These are phyloP conservation scores for Sinonovacula constricta DNA, from an alignment of 1,140 invertebrate species.

Conservation along the genomic window DNA sequence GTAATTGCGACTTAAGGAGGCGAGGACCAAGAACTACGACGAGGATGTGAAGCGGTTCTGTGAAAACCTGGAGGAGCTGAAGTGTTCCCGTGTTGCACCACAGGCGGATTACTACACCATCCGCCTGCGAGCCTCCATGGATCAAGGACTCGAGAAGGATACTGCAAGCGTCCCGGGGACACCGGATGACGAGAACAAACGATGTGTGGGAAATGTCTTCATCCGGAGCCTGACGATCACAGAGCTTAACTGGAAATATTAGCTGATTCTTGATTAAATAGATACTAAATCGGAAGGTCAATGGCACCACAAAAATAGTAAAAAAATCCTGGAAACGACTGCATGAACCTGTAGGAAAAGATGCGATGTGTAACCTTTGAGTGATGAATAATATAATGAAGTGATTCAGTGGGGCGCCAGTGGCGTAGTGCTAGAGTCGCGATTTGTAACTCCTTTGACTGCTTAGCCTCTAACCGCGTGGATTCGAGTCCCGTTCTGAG, in stretches of 20 bases:
- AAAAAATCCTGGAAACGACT: no score
- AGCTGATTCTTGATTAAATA: no score
- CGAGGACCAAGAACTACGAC: conserved; percentile 13
- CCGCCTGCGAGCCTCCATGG: conserved; percentile 15
- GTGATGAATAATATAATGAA: no score
- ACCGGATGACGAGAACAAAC: conserved; percentile 43
- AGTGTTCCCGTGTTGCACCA: not conserved
- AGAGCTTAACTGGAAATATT: conserved; percentile 28
- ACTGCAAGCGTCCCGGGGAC: conserved; percentile 26
- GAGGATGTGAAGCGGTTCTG: conserved; percentile 47
- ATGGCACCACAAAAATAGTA: no score
- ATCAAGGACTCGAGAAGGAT: not conserved
- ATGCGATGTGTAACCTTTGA: no score
- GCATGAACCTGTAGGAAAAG: no score
- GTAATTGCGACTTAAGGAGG: conserved; percentile 29
- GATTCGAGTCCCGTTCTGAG: no score
- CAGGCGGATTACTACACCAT: conserved; percentile 39
- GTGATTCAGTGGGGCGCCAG: no score
- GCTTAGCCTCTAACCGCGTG: no score
- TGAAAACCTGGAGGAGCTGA: conserved; percentile 33
- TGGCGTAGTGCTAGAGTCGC: no score
- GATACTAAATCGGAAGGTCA: no score
- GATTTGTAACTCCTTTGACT: no score
- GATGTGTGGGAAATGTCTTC: conserved; percentile 38
- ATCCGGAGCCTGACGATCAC: conserved; percentile 43